These are phyloP conservation scores for Enteromius unitaeniatus DNA, from an alignment of 2,797 vertebrate species.

Conservation along the genomic window DNA sequence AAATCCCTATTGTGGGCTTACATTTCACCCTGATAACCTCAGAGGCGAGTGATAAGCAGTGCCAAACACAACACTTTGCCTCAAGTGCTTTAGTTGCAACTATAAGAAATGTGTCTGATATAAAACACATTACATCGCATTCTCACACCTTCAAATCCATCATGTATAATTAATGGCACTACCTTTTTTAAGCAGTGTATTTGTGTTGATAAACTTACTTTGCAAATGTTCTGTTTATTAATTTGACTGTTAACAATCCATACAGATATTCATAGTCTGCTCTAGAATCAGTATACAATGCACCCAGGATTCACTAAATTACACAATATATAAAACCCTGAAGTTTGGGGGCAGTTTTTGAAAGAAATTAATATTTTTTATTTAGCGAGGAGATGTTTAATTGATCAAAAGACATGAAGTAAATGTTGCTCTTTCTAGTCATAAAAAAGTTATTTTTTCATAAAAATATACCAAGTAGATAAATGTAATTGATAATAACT, in stretches of 20 bases:
- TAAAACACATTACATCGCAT: background rate
- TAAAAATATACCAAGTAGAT: background rate
- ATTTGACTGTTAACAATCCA: conserved; percentile 4
- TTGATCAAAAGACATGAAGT: background rate
- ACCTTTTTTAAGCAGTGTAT: background rate
- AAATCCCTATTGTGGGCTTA: background rate
- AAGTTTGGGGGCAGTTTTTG: background rate
- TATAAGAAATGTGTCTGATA: background rate
- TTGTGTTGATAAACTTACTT: background rate
- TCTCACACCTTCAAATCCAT: background rate
- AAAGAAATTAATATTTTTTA: background rate
- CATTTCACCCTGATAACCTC: conserved; percentile 14
- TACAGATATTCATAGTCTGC: background rate
- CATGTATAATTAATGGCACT: background rate
- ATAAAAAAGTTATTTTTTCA: background rate
- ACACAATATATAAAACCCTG: background rate
- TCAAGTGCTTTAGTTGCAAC: background rate
- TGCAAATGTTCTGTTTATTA: background rate
- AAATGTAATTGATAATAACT: background rate
- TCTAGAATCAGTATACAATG: background rate
- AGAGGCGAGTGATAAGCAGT: conserved; percentile 5
- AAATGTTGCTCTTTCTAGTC: background rate
- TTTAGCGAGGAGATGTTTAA: background rate
- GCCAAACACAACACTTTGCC: background rate
- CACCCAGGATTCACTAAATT: background rate